phyloP scores from a whole-genome alignment of 2,797 vertebrate genomes.

The Buceros bicornis region DNA sequence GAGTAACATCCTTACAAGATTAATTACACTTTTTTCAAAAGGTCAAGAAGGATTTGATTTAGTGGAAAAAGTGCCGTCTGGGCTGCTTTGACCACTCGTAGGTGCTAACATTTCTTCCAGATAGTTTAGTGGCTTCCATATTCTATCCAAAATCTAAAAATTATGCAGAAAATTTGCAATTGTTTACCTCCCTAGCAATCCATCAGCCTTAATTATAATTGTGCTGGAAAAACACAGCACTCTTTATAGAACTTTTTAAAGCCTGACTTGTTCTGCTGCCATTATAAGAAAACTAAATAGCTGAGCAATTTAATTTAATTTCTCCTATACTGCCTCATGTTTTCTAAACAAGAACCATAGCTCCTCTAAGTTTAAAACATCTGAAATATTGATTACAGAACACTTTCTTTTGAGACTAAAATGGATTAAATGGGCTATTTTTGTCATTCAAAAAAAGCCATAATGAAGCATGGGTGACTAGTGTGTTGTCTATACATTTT shows the following conservation, averaged over 20 bases:
- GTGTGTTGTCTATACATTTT: not conserved
- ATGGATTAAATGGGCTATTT: not conserved
- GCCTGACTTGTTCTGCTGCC: constrained; percentile 38
- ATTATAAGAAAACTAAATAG: constrained; percentile 60
- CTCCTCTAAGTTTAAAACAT: constrained; percentile 27
- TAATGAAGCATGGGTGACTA: not conserved
- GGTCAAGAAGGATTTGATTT: not conserved
- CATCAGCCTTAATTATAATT: constrained; percentile 64
- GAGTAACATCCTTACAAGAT: too few relatives aligned
- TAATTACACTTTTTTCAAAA: not conserved
- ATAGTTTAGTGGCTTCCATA: not conserved
- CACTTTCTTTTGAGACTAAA: constrained; percentile 44
- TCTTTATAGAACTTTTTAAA: constrained; percentile 33
- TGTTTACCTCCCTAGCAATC: constrained; percentile 18
- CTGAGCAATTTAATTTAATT: constrained; percentile 71
- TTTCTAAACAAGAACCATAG: constrained; percentile 61
- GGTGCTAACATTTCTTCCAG: not conserved
- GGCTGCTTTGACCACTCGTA: not conserved
- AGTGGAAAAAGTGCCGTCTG: not conserved
- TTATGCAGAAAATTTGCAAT: constrained; percentile 25
- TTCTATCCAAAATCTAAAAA: not conserved
- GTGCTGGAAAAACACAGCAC: not conserved
- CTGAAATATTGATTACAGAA: constrained; percentile 50
- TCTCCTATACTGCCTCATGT: constrained; percentile 25
- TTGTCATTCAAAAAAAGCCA: not conserved